phyloP scores from a whole-genome alignment of 2,888 invertebrate genomes.

The Drosophila falleni region DNA sequence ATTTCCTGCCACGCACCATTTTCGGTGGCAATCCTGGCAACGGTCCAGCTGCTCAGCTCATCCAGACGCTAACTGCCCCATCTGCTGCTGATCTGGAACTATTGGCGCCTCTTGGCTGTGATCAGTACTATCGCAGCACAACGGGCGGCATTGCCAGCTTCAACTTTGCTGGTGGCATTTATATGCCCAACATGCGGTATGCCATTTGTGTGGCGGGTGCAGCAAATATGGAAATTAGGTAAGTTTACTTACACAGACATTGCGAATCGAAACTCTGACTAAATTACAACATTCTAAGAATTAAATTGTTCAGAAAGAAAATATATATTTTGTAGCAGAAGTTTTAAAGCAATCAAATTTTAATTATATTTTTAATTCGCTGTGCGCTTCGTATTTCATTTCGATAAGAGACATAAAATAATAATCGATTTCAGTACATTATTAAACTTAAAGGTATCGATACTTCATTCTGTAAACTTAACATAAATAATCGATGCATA shows the following conservation, averaged over 20 bases:
- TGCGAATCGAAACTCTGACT: no score
- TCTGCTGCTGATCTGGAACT: slow-evolving; percentile 71
- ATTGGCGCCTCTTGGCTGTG: slow-evolving; percentile 88
- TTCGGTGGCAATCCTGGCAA: slow-evolving; percentile 56
- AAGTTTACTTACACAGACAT: slow-evolving; percentile 4
- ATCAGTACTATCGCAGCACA: slow-evolving; percentile 88
- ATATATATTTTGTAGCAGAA: no score
- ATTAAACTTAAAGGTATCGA: no score
- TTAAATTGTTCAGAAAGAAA: no score
- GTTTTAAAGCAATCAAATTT: no score
- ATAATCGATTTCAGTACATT: no score
- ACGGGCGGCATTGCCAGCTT: slow-evolving; percentile 87
- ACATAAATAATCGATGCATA: no score
- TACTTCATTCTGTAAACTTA: no score
- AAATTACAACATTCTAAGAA: no score
- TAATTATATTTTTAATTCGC: no score
- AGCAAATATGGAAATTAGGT: slow-evolving; percentile 66
- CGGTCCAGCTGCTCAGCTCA: slow-evolving; percentile 55
- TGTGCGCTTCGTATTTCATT: no score
- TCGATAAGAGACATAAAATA: no score
- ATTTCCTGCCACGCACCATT: slow-evolving; percentile 72
- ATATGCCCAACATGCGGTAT: slow-evolving; percentile 87
- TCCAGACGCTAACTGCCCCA: slow-evolving; percentile 52
- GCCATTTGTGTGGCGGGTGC: slow-evolving; percentile 88
- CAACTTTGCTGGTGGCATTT: slow-evolving; percentile 87